These are phyloP conservation scores for Danio choprae DNA, from an alignment of 2,797 vertebrate species.

Conservation along the genomic window DNA sequence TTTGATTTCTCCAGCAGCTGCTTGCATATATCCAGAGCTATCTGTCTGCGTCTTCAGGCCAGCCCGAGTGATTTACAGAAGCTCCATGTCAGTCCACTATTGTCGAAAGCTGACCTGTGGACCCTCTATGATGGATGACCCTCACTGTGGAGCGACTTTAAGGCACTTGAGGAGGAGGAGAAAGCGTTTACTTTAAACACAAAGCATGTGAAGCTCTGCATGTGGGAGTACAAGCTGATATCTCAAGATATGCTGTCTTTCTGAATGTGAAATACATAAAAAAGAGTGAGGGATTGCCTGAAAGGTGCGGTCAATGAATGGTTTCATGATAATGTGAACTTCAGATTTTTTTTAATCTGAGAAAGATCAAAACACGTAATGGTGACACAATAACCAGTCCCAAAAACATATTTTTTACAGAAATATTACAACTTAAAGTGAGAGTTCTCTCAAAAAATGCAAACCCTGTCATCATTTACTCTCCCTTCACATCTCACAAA, in stretches of 20 bases:
- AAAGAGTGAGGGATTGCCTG: neutral
- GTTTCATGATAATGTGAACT: neutral
- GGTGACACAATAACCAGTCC: too few relatives aligned
- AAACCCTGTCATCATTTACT: too few relatives aligned
- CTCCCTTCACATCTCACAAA: too few relatives aligned
- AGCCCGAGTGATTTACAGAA: constrained; percentile 73
- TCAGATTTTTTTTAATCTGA: neutral
- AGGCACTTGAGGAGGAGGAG: constrained; percentile 57
- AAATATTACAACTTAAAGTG: too few relatives aligned
- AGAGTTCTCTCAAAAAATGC: too few relatives aligned
- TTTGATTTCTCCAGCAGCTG: constrained; percentile 52
- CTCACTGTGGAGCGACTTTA: neutral
- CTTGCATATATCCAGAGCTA: constrained; percentile 25
- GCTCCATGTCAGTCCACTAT: constrained; percentile 65
- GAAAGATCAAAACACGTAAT: too few relatives aligned
- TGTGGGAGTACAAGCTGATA: constrained; percentile 53
- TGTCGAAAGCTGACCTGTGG: constrained; percentile 56
- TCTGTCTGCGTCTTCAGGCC: constrained; percentile 60
- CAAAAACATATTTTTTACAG: too few relatives aligned
- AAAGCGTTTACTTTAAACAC: constrained; percentile 67
- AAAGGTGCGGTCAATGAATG: neutral
- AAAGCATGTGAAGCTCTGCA: constrained; percentile 69
- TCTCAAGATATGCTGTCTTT: neutral
- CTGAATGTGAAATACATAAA: constrained; percentile 34
- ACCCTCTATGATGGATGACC: constrained; percentile 75